Conservation (phyloP, 1,140 invertebrate species). For the Eupristina koningsbergeri region DNA sequence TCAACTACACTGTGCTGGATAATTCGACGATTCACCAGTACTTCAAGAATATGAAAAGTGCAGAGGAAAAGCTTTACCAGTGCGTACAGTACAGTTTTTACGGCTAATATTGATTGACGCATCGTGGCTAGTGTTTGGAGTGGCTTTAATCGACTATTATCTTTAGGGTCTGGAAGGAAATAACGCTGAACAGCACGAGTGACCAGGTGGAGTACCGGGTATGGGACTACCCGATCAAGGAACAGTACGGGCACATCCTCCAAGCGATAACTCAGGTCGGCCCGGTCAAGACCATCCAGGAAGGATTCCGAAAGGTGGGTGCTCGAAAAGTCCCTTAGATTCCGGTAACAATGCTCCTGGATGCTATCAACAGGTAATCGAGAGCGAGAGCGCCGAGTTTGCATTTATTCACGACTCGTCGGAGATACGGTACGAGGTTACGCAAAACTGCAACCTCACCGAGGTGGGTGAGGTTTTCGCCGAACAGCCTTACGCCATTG, state of each 20-base stretch:
- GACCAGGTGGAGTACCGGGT: constrained; percentile 86
- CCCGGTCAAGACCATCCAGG: constrained; percentile 78
- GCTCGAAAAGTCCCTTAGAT: too few relatives aligned
- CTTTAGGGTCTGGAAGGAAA: constrained; percentile 88
- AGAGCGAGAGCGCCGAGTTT: constrained; percentile 86
- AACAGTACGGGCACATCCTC: constrained; percentile 91
- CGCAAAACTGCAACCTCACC: constrained; percentile 87
- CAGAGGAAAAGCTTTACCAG: constrained; percentile 90
- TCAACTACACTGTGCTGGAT: constrained; percentile 92
- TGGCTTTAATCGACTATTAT: neutral
- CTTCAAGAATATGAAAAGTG: constrained; percentile 93
- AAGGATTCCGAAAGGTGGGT: constrained; percentile 80
- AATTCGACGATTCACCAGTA: constrained; percentile 87
- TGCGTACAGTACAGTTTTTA: constrained; percentile 64
- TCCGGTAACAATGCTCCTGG: neutral
- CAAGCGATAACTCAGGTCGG: constrained; percentile 86
- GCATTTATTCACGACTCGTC: constrained; percentile 92
- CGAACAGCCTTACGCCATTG: constrained; percentile 90
- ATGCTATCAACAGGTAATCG: constrained; percentile 75
- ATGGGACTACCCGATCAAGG: constrained; percentile 94
- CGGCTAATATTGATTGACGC: too few relatives aligned
- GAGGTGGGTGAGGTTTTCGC: constrained; percentile 91
- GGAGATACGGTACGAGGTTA: constrained; percentile 88
- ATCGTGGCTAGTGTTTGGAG: too few relatives aligned
- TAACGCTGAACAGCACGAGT: constrained; percentile 85